Base-by-base conservation (phyloP, 2,113 vertebrate genomes). In the Sus scrofa region DNA sequence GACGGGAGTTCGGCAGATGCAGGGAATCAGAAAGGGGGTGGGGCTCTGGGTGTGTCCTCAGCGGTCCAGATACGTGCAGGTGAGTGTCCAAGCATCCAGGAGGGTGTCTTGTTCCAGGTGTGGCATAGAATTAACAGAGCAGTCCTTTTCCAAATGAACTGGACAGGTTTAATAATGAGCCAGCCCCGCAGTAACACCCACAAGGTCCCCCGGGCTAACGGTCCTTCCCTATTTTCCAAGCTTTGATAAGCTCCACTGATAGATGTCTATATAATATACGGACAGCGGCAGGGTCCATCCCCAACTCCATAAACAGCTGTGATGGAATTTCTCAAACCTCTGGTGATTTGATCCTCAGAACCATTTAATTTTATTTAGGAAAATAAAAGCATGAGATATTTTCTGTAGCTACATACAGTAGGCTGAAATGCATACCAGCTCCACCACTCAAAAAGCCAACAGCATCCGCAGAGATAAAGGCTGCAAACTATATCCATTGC, bases 231-330 rank as follows among this genome's bases (percentile, higher is more conserved):
- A 16, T 4, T 4, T 22, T 9, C 52, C 6, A 52, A 58, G 30
- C n/a, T 63, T 22, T 16, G 44, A 20, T 18, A 32, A 83, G 2
- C n/a, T 32, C 18, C 16, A n/a, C 4, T 0, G 0, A 11, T 15
- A 0, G 79, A 44, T 15, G 63, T 15, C 19, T 32, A 2, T 12
- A n/a, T 6, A 15, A 37, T 5, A 34, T 8, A n/a, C 0, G 8
- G 24, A 70, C 58, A 27, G 39, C 9, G 24, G 26, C 12, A 14
- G 2, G 2, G 18, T 6, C 56, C 50, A 30, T 4, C 16, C 32
- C 19, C 68, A 24, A 6, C 4, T 24, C 22, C 16, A 70, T 30
- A 32, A 30, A 22, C 68, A 67, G 32, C 24, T 30, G n/a, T 24
- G n/a, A 58, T 0, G 6, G 5, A 58, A 37, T 30, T 63, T 62